These are phyloP conservation scores for Trachemys scripta DNA, from an alignment of 2,113 vertebrate species.

Conservation along the genomic window DNA sequence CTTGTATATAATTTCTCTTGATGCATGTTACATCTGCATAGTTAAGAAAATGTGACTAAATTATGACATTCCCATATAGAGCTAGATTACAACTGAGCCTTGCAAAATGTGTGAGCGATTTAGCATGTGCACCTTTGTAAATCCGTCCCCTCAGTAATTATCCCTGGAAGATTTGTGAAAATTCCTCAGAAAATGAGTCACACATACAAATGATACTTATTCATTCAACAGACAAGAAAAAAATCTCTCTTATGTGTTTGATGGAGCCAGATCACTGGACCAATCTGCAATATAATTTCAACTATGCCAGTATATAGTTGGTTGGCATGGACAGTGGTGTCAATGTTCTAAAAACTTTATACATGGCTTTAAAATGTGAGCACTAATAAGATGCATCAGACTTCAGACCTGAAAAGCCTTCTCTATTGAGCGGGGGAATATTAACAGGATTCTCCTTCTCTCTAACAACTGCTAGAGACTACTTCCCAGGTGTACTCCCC, in stretches of 20 bases:
- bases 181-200: neutral
- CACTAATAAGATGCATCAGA: too few relatives aligned
- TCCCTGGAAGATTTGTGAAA: neutral
- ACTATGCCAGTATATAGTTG: neutral
- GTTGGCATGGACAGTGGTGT: neutral
- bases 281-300: neutral
- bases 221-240: neutral
- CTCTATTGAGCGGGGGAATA: too few relatives aligned
- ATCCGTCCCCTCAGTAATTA: neutral
- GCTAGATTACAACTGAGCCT: neutral
- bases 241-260: neutral
- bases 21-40: neutral
- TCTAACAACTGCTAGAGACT: too few relatives aligned
- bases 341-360: too few relatives aligned
- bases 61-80: neutral
- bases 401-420: too few relatives aligned
- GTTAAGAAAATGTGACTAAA: neutral
- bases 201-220: neutral
- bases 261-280: neutral
- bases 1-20: neutral
- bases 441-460: too few relatives aligned
- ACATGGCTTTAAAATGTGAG: too few relatives aligned
- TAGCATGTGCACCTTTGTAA: neutral
- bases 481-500: neutral
- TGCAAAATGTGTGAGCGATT: neutral